Percentiles rank a stretch among this genome's conserved stretches.
phyloP scores from a whole-genome alignment of 2,797 vertebrate genomes.

The Urocyon cinereoargenteus region DNA sequence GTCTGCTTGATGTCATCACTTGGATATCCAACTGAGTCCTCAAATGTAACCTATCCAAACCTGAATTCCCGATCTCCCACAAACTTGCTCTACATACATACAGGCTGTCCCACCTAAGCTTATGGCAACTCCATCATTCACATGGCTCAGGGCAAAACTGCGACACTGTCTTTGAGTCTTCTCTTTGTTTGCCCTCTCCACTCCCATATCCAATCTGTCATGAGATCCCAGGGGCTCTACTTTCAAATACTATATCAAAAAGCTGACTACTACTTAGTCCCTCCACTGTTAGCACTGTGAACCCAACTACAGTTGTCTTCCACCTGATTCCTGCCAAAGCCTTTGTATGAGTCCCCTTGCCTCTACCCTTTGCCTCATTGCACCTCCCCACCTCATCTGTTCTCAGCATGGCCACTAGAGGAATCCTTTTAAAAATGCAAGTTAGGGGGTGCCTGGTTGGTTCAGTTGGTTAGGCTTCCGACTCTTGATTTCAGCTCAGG shows the following conservation, averaged over 20 bases:
- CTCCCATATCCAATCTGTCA: not conserved
- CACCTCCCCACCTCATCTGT: not conserved
- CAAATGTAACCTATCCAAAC: not conserved
- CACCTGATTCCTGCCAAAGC: not conserved
- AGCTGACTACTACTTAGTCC: not conserved
- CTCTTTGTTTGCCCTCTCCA: not conserved
- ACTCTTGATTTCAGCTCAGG: not conserved
- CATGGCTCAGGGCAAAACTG: not conserved
- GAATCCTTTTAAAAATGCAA: constrained; percentile 25
- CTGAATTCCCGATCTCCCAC: not conserved
- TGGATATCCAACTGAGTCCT: not conserved
- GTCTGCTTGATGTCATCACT: not conserved
- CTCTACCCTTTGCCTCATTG: not conserved
- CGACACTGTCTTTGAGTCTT: not conserved
- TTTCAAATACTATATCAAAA: not conserved
- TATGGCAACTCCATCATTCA: not conserved
- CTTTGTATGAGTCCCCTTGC: not conserved
- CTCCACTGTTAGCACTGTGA: not conserved
- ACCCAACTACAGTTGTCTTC: not conserved
- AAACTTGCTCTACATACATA: not conserved
- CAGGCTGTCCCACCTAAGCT: not conserved
- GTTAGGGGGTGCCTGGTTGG: not conserved
- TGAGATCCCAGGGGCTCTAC: not conserved
- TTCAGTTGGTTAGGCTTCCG: not conserved
- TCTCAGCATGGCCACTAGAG: not conserved